phyloP scores from a whole-genome alignment of 2,113 vertebrate genomes.

The Panthera uncia region DNA sequence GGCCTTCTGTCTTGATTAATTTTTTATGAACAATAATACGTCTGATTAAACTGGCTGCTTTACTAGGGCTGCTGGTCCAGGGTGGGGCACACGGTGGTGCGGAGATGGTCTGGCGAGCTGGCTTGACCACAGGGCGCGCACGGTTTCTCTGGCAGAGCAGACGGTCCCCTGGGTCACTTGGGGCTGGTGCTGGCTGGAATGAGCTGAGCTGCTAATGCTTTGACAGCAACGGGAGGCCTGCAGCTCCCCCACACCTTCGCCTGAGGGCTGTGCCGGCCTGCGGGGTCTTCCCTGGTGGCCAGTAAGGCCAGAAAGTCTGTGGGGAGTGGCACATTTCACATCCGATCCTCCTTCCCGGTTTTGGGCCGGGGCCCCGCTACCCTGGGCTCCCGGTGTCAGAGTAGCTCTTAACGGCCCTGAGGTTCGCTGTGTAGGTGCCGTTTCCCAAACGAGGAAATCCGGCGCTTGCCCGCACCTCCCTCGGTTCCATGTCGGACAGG shows the following conservation, averaged over 20 bases:
- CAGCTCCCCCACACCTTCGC: rapidly evolving
- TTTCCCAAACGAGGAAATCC: not conserved
- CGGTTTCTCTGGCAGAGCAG: not conserved
- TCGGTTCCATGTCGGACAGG: not conserved
- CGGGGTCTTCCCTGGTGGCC: not conserved
- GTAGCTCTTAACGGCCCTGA: not conserved
- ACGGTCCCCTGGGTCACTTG: not conserved
- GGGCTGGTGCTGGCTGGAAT: not conserved
- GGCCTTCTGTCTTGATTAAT: conserved; percentile 72
- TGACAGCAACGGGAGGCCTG: not conserved
- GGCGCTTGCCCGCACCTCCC: not conserved
- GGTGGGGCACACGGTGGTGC: not conserved
- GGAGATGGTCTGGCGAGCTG: not conserved
- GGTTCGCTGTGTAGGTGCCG: not conserved
- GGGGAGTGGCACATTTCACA: not conserved
- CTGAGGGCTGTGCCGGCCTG: rapidly evolving
- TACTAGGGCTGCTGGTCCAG: not conserved
- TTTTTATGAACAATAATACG: conserved; percentile 74
- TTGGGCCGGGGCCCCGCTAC: not conserved
- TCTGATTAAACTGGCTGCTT: conserved; percentile 60
- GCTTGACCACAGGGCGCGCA: not conserved
- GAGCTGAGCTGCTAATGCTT: not conserved
- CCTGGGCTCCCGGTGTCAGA: not conserved
- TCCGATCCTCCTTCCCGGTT: not conserved
- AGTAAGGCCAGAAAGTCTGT: not conserved